Evolutionary conservation across 2,888 invertebrate species (phyloP).

Genomic region (Yponomeuta cagnagella): DNA sequence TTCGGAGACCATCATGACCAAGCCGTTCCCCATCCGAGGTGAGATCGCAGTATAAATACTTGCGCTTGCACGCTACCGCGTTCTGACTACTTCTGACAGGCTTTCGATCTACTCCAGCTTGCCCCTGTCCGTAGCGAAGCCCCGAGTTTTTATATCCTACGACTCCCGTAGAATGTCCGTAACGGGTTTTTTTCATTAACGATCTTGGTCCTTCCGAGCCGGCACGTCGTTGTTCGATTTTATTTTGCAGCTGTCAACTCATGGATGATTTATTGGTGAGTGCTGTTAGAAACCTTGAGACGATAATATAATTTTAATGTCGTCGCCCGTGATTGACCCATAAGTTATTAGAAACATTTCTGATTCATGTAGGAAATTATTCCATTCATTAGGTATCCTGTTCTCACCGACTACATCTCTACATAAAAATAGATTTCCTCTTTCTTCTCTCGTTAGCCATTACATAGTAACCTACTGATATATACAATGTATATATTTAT

Average conservation of each 20-base stretch:
- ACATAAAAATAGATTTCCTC: too few species aligned
- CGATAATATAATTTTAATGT: neutral
- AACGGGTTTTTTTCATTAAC: neutral
- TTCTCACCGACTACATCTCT: too few species aligned
- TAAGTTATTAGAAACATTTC: too few species aligned
- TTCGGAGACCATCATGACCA: conserved; percentile 90
- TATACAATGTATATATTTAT: neutral
- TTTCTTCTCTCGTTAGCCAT: too few species aligned
- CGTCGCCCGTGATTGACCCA: neutral
- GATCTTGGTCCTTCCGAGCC: conserved; percentile 1
- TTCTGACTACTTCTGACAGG: neutral
- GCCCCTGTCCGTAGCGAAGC: neutral
- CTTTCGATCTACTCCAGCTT: conserved; percentile 29
- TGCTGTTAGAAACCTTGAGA: neutral
- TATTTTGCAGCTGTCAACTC: neutral
- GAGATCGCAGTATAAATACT: conserved; percentile 50
- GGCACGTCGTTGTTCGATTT: neutral
- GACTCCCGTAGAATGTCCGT: neutral
- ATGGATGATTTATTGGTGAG: neutral
- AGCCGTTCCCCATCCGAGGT: conserved; percentile 92
- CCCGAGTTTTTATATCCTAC: neutral
- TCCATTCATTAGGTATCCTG: too few species aligned
- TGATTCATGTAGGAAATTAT: too few species aligned
- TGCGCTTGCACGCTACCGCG: conserved; percentile 16
- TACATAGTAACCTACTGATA: neutral